Evolutionary conservation across 2,113 vertebrate genomes (phyloP), one percentile per base, ranked within the genome.

Genomic region (Dicaeum eximium): DNA sequence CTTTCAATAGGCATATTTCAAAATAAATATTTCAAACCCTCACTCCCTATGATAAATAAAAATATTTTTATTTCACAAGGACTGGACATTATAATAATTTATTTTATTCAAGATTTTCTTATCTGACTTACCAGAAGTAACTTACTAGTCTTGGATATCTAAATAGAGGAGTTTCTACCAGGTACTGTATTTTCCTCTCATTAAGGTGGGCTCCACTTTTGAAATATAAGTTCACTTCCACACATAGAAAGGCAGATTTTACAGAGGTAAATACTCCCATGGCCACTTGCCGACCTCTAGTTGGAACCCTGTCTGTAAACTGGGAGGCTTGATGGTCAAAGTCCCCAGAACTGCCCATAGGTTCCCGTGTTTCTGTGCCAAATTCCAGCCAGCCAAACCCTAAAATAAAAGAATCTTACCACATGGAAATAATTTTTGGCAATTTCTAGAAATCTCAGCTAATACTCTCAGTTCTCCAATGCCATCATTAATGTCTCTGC

Each of bases 321-420:
- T 28, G 8, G 5, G 21, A 91, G 58, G 21, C 9, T 24, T 0
- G 0, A 48, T 8, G 4, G 19, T 24, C 8, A 7, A 74, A n/a
- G 2, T 21, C 21, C 13, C 66, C 14, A 38, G 22, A 11, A 2
- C 10, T 78, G 10, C 5, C 22, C n/a, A 21, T 9, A 2, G 10
- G 4, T 56, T 71, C 25, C 9, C 5, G 0, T 45, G 31, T 9
- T 66, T 51, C 69, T 51, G 13, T 50, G 75, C 9, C 30, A 67
- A 40, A 54, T 54, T 40, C 7, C 38, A 33, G 7, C 9, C 24
- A 48, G 16, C 9, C 53, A 73, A 62, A 31, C 9, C 5, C n/a
- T n/a, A 40, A 35, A 56, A 16, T 3, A 33, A 31, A 31, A 15
- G 18, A 20, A 47, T 2, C 3, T 48, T 42, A 42, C 8, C 38